A percentile compares a stretch with the other conserved stretches of the same genome.
These are phyloP conservation scores for Sturnus vulgaris DNA, from an alignment of 2,113 vertebrate species.

Conservation along the genomic window DNA sequence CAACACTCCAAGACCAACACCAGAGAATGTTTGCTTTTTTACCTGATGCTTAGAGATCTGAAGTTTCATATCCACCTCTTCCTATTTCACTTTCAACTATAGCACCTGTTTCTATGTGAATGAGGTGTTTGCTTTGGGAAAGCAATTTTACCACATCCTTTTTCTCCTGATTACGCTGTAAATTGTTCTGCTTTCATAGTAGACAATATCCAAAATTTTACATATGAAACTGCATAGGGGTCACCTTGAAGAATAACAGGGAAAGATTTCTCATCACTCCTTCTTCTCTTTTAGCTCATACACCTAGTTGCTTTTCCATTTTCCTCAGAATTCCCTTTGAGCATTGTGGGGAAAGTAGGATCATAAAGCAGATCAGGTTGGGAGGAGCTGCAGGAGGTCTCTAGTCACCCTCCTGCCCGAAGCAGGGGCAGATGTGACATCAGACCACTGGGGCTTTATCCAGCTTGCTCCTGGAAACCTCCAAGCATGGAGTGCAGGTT, in stretches of 20 bases:
- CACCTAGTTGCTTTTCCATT: background rate
- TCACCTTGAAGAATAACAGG: background rate
- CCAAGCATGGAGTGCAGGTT: background rate
- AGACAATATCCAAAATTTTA: background rate
- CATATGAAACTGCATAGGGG: rapidly evolving
- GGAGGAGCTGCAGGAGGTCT: background rate
- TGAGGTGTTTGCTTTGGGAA: background rate
- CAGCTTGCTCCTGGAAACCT: background rate
- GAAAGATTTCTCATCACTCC: background rate
- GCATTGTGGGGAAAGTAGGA: background rate
- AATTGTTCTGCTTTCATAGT: background rate
- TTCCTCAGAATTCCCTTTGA: background rate
- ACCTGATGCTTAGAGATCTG: background rate
- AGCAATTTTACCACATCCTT: background rate
- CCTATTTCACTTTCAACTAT: background rate
- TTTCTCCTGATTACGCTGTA: background rate
- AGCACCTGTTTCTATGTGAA: background rate
- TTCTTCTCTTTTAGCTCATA: background rate
- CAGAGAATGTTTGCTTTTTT: background rate
- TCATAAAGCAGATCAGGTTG: background rate
- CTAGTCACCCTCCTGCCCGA: background rate
- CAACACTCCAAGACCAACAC: background rate
- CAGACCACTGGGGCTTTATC: background rate
- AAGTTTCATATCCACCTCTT: background rate
- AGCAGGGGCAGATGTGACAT: background rate